These are phyloP conservation scores for Neodiprion lecontei DNA, from an alignment of 1,140 invertebrate species.

Conservation along the genomic window DNA sequence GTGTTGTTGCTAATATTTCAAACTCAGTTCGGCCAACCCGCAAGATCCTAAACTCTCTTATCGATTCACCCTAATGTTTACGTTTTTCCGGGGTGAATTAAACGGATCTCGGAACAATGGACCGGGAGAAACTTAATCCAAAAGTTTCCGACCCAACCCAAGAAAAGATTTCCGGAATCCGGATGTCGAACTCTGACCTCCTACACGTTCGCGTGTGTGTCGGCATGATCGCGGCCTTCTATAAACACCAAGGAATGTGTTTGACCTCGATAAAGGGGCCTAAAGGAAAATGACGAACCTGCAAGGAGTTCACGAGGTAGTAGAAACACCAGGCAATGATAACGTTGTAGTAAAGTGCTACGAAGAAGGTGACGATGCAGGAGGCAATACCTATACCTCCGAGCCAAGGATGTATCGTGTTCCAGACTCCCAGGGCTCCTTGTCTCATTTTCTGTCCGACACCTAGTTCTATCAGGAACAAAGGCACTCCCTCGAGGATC, in stretches of 20 bases:
- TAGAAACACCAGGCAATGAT: conserved; percentile 99
- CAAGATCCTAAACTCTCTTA: too few species aligned
- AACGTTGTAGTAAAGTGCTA: conserved; percentile 96
- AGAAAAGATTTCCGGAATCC: too few species aligned
- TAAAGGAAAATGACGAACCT: conserved; percentile 64
- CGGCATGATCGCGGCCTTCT: too few species aligned
- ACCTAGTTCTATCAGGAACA: conserved; percentile 94
- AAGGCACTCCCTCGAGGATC: conserved; percentile 88
- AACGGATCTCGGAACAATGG: too few species aligned
- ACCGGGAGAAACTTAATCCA: too few species aligned
- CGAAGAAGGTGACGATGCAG: conserved; percentile 90
- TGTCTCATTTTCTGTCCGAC: conserved; percentile 90
- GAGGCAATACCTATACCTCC: conserved; percentile 89
- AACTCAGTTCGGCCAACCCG: not conserved
- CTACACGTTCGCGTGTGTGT: not conserved
- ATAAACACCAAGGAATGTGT: too few species aligned
- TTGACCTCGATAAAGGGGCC: not conserved
- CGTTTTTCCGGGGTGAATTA: too few species aligned
- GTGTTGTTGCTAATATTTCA: not conserved
- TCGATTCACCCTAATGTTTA: too few species aligned
- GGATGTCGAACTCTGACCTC: not conserved
- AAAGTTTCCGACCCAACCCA: too few species aligned
- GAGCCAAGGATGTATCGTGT: conserved; percentile 91
- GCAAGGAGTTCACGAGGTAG: conserved; percentile 90
- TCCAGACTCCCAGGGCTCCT: conserved; percentile 92